phyloP scores from a whole-genome alignment of 2,113 vertebrate species.

The Candoia aspera region DNA sequence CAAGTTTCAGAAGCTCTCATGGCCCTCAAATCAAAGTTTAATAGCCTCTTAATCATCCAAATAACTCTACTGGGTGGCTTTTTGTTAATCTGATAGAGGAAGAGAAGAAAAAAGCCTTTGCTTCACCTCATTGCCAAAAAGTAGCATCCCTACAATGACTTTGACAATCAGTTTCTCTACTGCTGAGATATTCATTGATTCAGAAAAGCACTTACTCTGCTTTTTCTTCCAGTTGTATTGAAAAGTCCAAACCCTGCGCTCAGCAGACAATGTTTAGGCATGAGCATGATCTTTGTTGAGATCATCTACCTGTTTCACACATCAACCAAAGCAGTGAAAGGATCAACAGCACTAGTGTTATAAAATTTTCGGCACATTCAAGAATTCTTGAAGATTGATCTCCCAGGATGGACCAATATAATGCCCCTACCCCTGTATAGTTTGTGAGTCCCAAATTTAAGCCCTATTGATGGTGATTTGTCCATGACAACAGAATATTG shows the following conservation, averaged over 20 bases:
- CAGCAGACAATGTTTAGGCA: background rate
- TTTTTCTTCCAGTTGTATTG: no score
- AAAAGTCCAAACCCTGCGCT: no score
- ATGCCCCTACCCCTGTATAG: background rate
- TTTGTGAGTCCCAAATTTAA: background rate
- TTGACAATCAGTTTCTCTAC: background rate
- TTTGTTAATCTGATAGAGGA: background rate
- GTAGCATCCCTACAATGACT: background rate
- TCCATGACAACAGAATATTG: background rate
- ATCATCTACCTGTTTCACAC: background rate
- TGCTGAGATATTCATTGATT: no score
- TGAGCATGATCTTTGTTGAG: background rate
- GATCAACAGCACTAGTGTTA: no score
- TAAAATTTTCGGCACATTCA: no score
- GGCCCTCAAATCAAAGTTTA: background rate
- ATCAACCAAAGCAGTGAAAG: background rate
- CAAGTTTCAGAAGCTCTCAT: background rate
- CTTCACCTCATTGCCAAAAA: background rate
- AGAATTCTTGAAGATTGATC: no score
- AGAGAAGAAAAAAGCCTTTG: background rate
- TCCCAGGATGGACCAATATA: no score
- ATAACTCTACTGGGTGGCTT: background rate
- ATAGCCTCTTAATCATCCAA: background rate
- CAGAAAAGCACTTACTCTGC: no score
- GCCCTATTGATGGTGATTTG: background rate